phyloP scores from a whole-genome alignment of 2,888 invertebrate species.

The Lycophotia porphyrea region DNA sequence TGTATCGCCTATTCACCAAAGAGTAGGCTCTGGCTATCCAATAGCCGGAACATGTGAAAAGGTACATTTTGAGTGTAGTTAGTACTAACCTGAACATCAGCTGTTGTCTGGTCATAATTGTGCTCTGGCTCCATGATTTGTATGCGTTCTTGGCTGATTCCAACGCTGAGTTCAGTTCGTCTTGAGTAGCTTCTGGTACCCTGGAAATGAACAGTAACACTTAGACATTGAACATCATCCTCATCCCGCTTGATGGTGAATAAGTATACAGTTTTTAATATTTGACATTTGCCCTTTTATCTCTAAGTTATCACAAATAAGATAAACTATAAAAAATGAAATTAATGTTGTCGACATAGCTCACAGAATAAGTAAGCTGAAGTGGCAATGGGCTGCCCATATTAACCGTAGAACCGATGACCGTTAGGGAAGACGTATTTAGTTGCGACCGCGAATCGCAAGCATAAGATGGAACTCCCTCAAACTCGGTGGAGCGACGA shows the following conservation, averaged over 20 bases:
- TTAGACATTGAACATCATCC: neutral
- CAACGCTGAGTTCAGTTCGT: slow-evolving; percentile 97
- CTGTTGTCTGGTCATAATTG: slow-evolving; percentile 97
- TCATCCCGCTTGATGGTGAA: neutral
- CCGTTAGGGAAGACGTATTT: too few relatives aligned
- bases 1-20: neutral
- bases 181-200: slow-evolving; percentile 97
- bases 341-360: too few relatives aligned
- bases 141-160: slow-evolving; percentile 95
- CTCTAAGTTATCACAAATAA: neutral
- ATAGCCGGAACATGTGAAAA: neutral
- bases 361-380: too few relatives aligned
- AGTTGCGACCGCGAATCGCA: too few relatives aligned
- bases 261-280: neutral
- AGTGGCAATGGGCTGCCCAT: too few relatives aligned
- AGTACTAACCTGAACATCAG: slow-evolving; percentile 94
- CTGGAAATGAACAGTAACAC: slow-evolving; percentile 76
- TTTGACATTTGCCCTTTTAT: neutral
- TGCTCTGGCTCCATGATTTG: slow-evolving; percentile 96
- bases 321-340: neutral
- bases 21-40: neutral
- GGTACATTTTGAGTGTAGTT: neutral
- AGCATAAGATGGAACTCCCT: too few relatives aligned
- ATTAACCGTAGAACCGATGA: too few relatives aligned
- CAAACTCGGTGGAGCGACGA: too few relatives aligned